phyloP scores from a whole-genome alignment of 2,797 vertebrate species.

The Poeciliopsis infans region DNA sequence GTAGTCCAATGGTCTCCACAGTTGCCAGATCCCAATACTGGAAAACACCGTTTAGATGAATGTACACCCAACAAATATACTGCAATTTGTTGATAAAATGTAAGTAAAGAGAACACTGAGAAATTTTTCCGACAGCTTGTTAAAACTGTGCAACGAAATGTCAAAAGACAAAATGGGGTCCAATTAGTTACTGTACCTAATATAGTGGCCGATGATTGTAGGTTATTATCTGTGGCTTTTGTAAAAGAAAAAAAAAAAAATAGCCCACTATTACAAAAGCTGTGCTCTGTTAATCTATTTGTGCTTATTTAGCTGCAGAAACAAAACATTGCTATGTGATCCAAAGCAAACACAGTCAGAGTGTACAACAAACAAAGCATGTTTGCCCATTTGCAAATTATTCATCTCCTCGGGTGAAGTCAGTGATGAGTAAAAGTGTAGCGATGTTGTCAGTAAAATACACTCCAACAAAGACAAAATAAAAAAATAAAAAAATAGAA shows the following conservation, averaged over 20 bases:
- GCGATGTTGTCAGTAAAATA: slow-evolving; percentile 70
- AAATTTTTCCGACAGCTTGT: not conserved
- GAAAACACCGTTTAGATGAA: not conserved
- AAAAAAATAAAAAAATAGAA: slow-evolving; percentile 20
- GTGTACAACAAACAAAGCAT: slow-evolving; percentile 65
- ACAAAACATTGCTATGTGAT: slow-evolving; percentile 58
- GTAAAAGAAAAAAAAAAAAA: slow-evolving; percentile 11
- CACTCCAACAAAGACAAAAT: slow-evolving; percentile 57
- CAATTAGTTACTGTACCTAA: not conserved
- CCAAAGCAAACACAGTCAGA: slow-evolving; percentile 65
- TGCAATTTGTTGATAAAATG: not conserved
- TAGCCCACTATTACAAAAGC: slow-evolving; percentile 25
- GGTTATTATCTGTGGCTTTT: slow-evolving; percentile 23
- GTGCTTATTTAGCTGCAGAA: slow-evolving; percentile 61
- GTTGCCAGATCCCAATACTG: not conserved
- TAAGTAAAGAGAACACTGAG: not conserved
- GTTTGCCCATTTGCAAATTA: slow-evolving; percentile 70
- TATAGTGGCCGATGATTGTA: not conserved
- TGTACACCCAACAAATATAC: not conserved
- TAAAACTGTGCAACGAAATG: not conserved
- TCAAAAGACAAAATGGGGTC: not conserved
- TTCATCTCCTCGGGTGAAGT: slow-evolving; percentile 69
- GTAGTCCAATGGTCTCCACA: not conserved
- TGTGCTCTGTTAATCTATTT: slow-evolving; percentile 55
- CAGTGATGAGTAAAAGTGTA: slow-evolving; percentile 65